These are phyloP conservation scores for Adela reaumurella DNA, from an alignment of 2,888 invertebrate genomes.

Conservation along the genomic window DNA sequence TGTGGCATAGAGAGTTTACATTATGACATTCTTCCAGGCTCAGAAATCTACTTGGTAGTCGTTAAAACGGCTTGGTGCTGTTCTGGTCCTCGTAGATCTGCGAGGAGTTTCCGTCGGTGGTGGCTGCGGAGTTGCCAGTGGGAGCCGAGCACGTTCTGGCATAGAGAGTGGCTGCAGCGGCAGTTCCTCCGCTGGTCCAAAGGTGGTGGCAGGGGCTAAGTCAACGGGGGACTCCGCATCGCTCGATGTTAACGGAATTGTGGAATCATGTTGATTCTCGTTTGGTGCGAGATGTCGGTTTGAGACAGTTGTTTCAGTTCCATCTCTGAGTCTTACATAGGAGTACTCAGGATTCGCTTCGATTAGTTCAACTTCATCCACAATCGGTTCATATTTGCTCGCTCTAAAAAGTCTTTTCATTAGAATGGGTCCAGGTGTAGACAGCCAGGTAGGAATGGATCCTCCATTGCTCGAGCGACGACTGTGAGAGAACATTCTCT, in stretches of 20 bases:
- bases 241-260: no score
- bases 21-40: no score
- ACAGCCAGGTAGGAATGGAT: constrained; percentile 9
- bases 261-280: no score
- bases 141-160: not conserved
- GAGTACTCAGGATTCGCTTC: constrained; percentile 13
- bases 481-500: constrained; percentile 4
- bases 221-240: no score
- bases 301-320: constrained; percentile 10
- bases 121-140: not conserved
- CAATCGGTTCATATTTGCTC: constrained; percentile 11
- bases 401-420: constrained; percentile 7
- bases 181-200: not conserved
- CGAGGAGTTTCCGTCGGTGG: not conserved
- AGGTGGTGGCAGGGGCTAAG: not conserved
- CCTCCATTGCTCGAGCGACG: constrained; percentile 9
- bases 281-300: constrained; percentile 9
- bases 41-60: not conserved
- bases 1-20: not conserved
- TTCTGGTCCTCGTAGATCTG: not conserved
- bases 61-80: not conserved
- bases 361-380: constrained; percentile 12
- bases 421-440: constrained; percentile 8
- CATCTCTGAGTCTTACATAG: constrained; percentile 4
- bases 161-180: not conserved